Evolutionary conservation across 2,797 vertebrate species (phyloP).

Genomic region (Propithecus perrieri): DNA sequence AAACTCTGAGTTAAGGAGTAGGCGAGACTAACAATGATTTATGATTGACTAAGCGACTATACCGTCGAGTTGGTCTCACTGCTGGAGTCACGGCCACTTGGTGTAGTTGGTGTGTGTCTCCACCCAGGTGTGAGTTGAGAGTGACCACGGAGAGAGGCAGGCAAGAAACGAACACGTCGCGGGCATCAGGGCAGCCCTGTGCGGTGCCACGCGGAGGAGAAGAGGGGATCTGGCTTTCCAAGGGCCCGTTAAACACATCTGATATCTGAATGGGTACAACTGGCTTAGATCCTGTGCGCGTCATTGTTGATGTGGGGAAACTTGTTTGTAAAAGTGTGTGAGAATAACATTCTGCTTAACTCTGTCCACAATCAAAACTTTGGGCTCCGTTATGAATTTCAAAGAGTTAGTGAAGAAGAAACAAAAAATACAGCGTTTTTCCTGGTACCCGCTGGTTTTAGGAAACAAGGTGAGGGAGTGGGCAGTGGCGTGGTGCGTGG

Average conservation of each 20-base stretch:
- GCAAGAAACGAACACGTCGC: not conserved
- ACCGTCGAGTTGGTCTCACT: not conserved
- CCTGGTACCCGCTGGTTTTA: not conserved
- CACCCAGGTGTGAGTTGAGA: not conserved
- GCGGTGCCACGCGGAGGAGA: not conserved
- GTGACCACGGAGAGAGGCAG: not conserved
- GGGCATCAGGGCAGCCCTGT: not conserved
- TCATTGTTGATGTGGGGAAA: not conserved
- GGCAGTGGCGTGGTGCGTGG: not conserved
- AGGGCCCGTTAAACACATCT: not conserved
- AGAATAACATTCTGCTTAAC: not conserved
- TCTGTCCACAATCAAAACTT: not conserved
- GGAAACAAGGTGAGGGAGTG: no score
- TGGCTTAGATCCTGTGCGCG: not conserved
- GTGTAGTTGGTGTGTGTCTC: not conserved
- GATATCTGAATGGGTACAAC: not conserved
- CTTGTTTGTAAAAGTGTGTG: not conserved
- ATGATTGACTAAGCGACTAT: constrained; percentile 80
- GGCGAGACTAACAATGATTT: constrained; percentile 76
- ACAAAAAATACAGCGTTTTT: not conserved
- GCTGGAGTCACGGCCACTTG: not conserved
- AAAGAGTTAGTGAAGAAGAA: not conserved
- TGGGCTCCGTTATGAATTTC: constrained; percentile 4
- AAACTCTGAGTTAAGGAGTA: constrained; percentile 83
- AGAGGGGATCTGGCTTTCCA: not conserved